A percentile compares a stretch with the other conserved stretches of the same genome.
Conservation (phyloP, 1,140 invertebrate genomes). For the Trichonephila clavata region DNA sequence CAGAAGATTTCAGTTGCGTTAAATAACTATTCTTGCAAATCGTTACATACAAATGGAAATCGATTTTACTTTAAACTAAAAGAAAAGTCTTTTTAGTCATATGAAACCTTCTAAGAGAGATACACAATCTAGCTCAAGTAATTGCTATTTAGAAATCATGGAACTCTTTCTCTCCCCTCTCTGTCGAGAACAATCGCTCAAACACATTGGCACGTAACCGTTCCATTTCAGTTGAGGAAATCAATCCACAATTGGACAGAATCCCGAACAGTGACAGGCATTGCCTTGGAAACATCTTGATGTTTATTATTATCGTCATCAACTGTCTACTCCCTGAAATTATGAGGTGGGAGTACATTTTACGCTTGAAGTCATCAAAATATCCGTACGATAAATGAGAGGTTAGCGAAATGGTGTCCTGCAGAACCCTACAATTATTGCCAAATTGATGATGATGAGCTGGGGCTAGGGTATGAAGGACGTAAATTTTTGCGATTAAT, state of each 20-base stretch:
- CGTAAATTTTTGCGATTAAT: conserved; percentile 36
- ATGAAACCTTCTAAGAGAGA: neutral
- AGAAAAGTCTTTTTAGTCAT: neutral
- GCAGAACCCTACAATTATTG: conserved; percentile 22
- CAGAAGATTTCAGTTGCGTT: too few relatives aligned
- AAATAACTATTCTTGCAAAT: too few relatives aligned
- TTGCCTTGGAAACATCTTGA: neutral
- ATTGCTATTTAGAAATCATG: neutral
- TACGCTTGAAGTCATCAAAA: conserved; percentile 29
- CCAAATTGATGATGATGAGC: conserved; percentile 53
- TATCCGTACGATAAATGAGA: conserved; percentile 51
- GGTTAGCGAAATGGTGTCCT: conserved; percentile 46
- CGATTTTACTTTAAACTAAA: neutral
- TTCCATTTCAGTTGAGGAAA: conserved; percentile 20
- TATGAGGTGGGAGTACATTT: conserved; percentile 21
- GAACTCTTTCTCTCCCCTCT: neutral
- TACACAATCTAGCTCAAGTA: neutral
- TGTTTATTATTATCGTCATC: conserved; percentile 48
- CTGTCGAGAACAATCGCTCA: neutral
- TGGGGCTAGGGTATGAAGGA: neutral
- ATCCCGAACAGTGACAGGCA: neutral
- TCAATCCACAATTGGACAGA: conserved; percentile 35
- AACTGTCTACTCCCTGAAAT: conserved; percentile 33
- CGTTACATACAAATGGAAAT: neutral
- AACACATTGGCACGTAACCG: neutral